Evolutionary conservation across 2,113 vertebrate genomes (phyloP).

Genomic region (Myotis davidii): DNA sequence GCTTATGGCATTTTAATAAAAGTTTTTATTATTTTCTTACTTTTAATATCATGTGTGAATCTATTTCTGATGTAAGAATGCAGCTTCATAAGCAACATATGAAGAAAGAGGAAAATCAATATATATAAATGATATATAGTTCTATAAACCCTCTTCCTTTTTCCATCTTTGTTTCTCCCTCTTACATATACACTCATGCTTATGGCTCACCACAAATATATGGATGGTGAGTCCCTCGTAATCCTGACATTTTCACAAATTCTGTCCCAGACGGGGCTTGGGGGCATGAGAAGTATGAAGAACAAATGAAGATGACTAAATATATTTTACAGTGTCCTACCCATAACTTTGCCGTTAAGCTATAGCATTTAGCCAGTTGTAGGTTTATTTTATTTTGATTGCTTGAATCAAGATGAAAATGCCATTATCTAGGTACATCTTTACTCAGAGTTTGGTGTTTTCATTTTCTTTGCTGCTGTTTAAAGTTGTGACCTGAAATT

Average conservation of each 20-base stretch:
- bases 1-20: background rate
- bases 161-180: background rate
- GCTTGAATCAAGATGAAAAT: background rate
- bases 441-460: background rate
- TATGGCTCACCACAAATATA: background rate
- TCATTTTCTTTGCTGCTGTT: background rate
- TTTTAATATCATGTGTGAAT: slow-evolving; percentile 47
- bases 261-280: background rate
- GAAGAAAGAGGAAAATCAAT: background rate
- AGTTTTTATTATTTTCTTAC: background rate
- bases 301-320: background rate
- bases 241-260: background rate
- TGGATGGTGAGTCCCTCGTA: background rate
- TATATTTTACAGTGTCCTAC: too few species aligned
- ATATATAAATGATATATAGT: background rate
- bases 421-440: background rate
- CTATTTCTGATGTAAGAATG: slow-evolving; percentile 17
- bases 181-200: background rate
- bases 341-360: background rate
- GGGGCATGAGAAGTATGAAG: background rate
- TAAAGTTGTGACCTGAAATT: background rate
- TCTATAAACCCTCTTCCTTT: background rate
- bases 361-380: background rate
- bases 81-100: background rate
- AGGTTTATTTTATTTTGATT: background rate